phyloP scores from a whole-genome alignment of 2,113 vertebrate genomes.

The Anolis sagrei region DNA sequence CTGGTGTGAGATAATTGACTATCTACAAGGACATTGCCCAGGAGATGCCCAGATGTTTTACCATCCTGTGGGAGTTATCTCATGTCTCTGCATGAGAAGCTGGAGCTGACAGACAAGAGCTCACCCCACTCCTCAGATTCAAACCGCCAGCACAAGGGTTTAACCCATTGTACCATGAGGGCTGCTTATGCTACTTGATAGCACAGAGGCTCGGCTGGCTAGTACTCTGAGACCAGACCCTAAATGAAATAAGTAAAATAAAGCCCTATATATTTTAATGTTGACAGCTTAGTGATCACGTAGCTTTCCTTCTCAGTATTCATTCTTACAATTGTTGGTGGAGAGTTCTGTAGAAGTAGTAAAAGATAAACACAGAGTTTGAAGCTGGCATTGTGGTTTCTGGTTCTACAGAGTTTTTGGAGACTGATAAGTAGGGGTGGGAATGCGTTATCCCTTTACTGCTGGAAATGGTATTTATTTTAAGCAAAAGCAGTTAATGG shows the following conservation, averaged over 20 bases:
- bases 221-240: neutral
- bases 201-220: neutral
- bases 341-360: neutral
- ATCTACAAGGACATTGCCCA: too few relatives aligned
- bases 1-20: too few relatives aligned
- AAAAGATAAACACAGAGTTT: too few relatives aligned
- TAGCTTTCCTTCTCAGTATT: neutral
- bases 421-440: neutral
- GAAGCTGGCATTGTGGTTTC: too few relatives aligned
- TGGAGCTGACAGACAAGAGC: too few relatives aligned
- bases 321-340: neutral
- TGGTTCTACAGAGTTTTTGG: neutral
- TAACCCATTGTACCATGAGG: too few relatives aligned
- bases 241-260: neutral
- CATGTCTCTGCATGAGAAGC: too few relatives aligned
- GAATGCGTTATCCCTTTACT: neutral
- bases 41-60: too few relatives aligned
- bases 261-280: neutral
- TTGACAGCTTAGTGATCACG: neutral
- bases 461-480: neutral
- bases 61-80: too few relatives aligned
- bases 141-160: too few relatives aligned
- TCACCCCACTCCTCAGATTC: too few relatives aligned
- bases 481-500: neutral
- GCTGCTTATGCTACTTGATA: too few relatives aligned